Base-by-base conservation (phyloP, 2,888 invertebrate genomes). In the Nasonovia ribisnigri region DNA sequence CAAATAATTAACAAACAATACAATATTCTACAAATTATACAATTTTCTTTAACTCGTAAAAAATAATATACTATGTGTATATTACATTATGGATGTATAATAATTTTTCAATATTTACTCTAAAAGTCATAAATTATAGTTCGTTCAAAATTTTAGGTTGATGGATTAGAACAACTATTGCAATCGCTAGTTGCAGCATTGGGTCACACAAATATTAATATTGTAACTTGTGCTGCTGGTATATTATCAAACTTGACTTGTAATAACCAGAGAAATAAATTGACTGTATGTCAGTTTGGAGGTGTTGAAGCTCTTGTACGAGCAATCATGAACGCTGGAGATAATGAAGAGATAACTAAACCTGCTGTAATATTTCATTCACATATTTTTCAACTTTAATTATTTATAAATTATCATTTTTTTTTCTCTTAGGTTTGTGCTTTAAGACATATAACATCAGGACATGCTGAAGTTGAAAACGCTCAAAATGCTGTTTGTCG, bases 241-340 rank as follows among this genome's bases (percentile, higher is more conserved):
- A 99, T 99, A 95, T 96, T 99, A 89, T 99, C 99, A 90, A 99
- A 99, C 96, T 96, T 99, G 96, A 99, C 99, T 10, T 99, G 99
- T 96, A 99, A 99, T 96, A 99, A 99, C 96, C 99, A 99, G 96
- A 97, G 98, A 94, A 99, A 99, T 96, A 99, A 99, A 96, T 98
- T 99, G 87, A 96, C 96, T 92, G 96, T 96, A 3, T 96, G 96
- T 95, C 96, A 96, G 95, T 98, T 98, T 24, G 99, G 99, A 93
- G 99, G 99, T 54, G 99, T 99, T 94, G 99, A 99, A 96, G 99
- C 99, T 0, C 97, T 99, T 26, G 98, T 99, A 13, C 97, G 98
- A 95, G 99, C 99, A 11, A 98, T 98, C 95, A 97, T 98, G 94
- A 98, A 97, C 95, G 99, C 99, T 77, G 98, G 98, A 29, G 99